Percentiles rank a stretch among this genome's conserved stretches.
Evolutionary conservation across 2,888 invertebrate genomes (phyloP).

Genomic region (Rhogogaster chlorosoma): DNA sequence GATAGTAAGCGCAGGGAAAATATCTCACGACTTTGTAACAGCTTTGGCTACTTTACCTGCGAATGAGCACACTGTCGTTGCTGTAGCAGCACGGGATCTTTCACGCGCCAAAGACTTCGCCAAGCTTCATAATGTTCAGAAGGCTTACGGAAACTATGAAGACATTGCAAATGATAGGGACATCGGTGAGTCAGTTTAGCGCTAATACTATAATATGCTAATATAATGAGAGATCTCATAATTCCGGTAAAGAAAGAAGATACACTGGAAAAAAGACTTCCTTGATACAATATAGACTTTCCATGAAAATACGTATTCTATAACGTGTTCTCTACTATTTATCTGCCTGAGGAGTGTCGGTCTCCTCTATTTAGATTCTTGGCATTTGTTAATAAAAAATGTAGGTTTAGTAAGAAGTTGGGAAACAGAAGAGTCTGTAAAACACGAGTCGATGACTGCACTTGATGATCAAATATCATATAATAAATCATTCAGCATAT

Average conservation of each 20-base stretch:
- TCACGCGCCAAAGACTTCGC: constrained; percentile 90
- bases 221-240: neutral
- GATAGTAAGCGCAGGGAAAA: constrained; percentile 91
- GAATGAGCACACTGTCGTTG: constrained; percentile 86
- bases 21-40: constrained; percentile 91
- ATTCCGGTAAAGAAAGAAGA: neutral
- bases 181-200: constrained; percentile 82
- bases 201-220: neutral
- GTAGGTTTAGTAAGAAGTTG: neutral
- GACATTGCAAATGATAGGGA: constrained; percentile 87
- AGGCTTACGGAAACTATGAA: constrained; percentile 88
- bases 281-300: neutral
- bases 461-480: no score
- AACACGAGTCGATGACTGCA: no score
- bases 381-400: neutral
- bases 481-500: no score
- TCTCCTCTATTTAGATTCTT: neutral
- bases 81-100: constrained; percentile 88
- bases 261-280: neutral
- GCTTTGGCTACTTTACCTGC: constrained; percentile 84
- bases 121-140: constrained; percentile 84
- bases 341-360: neutral
- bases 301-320: neutral
- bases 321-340: neutral
- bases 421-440: neutral